Conservation (phyloP, 2,797 vertebrate genomes). For the Propithecus perrieri region DNA sequence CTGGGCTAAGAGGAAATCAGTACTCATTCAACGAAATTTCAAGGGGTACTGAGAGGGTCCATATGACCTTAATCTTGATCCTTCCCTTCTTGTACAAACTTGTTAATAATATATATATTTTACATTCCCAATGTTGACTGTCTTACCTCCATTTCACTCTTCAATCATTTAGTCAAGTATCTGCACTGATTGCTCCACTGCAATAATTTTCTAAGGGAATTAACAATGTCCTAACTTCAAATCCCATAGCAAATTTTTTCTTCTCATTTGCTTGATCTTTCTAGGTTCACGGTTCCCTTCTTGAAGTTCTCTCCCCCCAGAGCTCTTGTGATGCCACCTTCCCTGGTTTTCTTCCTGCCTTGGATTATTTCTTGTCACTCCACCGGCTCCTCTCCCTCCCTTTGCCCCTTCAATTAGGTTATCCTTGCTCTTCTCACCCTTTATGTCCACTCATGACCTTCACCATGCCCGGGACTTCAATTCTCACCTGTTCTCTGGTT, state of each 20-base stretch:
- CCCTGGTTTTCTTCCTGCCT: background rate
- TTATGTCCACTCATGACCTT: background rate
- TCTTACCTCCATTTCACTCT: background rate
- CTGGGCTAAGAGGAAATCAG: background rate
- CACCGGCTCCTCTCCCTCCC: background rate
- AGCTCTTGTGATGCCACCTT: fast-evolving
- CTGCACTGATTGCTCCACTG: background rate
- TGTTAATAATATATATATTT: background rate
- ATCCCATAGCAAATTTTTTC: background rate
- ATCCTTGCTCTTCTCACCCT: background rate
- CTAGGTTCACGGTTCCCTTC: background rate
- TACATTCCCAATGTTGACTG: background rate
- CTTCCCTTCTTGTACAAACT: background rate
- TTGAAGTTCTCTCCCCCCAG: background rate
- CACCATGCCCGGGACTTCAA: background rate
- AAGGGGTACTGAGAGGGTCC: background rate
- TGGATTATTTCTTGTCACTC: background rate
- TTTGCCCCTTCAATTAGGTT: background rate
- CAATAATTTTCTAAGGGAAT: slow-evolving; percentile 25
- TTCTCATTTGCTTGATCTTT: background rate
- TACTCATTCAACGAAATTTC: background rate
- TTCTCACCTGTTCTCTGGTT: background rate
- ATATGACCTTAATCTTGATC: background rate
- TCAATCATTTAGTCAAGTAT: background rate
- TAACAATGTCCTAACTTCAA: background rate